These are phyloP conservation scores for Mastacembelus armatus DNA, from an alignment of 2,797 vertebrate species.

Conservation along the genomic window DNA sequence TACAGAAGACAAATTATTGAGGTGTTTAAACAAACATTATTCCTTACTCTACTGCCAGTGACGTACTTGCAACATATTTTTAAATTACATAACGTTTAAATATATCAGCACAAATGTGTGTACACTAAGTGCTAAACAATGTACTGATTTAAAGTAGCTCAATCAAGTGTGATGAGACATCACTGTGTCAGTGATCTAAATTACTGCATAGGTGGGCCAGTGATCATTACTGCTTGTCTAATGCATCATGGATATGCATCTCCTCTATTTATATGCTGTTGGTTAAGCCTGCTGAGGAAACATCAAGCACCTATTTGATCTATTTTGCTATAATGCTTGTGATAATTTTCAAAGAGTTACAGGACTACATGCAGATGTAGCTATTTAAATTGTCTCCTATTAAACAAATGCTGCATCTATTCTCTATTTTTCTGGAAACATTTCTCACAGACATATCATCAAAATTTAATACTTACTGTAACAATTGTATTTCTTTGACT, in stretches of 20 bases:
- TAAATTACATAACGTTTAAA: constrained; percentile 30
- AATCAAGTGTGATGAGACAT: constrained; percentile 53
- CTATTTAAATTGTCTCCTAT: constrained; percentile 6
- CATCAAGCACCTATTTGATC: constrained; percentile 35
- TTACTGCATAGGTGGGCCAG: constrained; percentile 34
- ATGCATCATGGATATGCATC: constrained; percentile 46
- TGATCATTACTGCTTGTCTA: constrained; percentile 53
- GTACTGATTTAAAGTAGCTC: constrained; percentile 48
- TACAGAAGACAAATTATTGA: constrained; percentile 11
- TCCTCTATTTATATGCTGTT: constrained; percentile 54
- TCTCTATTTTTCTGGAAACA: constrained; percentile 13
- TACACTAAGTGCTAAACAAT: constrained; percentile 50
- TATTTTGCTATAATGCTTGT: constrained; percentile 23
- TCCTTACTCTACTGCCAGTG: constrained; percentile 1
- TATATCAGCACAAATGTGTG: constrained; percentile 37
- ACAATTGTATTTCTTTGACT: too few relatives aligned
- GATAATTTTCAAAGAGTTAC: constrained; percentile 15
- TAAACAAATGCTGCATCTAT: not conserved
- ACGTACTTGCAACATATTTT: constrained; percentile 6
- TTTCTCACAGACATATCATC: constrained; percentile 15
- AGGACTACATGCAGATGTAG: constrained; percentile 1
- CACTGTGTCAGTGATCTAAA: constrained; percentile 38
- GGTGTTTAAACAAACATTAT: constrained; percentile 4
- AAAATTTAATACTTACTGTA: constrained; percentile 24
- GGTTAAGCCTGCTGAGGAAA: constrained; percentile 56